Evolutionary conservation across 2,797 vertebrate species (phyloP).

Genomic region (Bradypodion pumilum): DNA sequence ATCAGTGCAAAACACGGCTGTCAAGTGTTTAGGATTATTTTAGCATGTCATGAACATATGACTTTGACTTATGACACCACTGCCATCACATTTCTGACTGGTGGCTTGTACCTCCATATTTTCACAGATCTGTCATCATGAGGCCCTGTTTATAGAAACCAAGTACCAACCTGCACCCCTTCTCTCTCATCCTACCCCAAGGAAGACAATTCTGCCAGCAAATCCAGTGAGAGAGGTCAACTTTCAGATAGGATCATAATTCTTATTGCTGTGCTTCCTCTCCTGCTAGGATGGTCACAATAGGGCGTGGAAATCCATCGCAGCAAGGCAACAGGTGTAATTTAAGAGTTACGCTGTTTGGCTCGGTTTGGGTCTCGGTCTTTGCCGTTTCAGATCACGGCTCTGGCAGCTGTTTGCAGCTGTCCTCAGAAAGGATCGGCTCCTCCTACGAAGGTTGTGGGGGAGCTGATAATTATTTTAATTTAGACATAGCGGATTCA

Average conservation of each 20-base stretch:
- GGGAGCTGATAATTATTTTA: neutral
- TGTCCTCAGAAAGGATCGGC: neutral
- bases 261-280: too few species aligned
- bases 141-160: neutral
- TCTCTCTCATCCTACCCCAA: neutral
- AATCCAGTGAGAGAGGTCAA: too few species aligned
- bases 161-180: neutral
- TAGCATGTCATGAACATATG: neutral
- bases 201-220: too few species aligned
- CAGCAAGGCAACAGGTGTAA: neutral
- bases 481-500: neutral
- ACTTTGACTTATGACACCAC: neutral
- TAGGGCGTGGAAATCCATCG: too few species aligned
- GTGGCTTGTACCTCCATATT: neutral
- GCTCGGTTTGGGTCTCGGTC: neutral
- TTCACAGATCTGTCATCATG: too few species aligned
- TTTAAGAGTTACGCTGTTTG: neutral
- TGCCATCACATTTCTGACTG: neutral
- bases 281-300: too few species aligned
- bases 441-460: too few species aligned
- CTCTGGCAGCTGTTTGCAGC: constrained; percentile 16
- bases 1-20: too few species aligned
- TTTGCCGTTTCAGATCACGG: neutral
- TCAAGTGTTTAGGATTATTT: neutral
- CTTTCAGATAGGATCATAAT: too few species aligned